Conservation (phyloP, 1,140 invertebrate species). For the Parapsyche elsis region DNA sequence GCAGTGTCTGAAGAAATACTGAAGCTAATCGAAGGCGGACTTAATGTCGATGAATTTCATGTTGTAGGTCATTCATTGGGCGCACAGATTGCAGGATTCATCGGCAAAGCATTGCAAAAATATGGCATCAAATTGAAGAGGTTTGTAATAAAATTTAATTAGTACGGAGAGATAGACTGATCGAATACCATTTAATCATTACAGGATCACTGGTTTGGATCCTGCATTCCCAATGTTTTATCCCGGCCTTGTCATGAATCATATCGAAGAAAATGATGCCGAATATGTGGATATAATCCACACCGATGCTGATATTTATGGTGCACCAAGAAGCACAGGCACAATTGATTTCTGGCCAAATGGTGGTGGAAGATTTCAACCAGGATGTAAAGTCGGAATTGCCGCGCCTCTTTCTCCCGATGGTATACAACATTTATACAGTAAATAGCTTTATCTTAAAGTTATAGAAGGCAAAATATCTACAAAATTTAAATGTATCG, state of each 20-base stretch:
- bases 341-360: conserved; percentile 75
- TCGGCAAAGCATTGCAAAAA: conserved; percentile 66
- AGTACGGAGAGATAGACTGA: not conserved
- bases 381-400: conserved; percentile 68
- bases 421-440: conserved; percentile 58
- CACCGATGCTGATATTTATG: conserved; percentile 73
- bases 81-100: conserved; percentile 77
- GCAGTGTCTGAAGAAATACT: conserved; percentile 59
- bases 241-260: conserved; percentile 66
- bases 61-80: conserved; percentile 82
- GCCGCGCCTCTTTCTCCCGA: conserved; percentile 64
- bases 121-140: conserved; percentile 59
- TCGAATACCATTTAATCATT: conserved; percentile 35
- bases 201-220: conserved; percentile 69
- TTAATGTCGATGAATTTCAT: conserved; percentile 68
- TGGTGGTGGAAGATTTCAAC: conserved; percentile 69
- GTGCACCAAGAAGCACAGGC: conserved; percentile 68
- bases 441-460: not conserved
- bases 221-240: conserved; percentile 73
- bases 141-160: conserved; percentile 46
- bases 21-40: conserved; percentile 59
- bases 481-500: conserved; percentile 44
- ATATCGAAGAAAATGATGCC: conserved; percentile 73
- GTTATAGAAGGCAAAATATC: not conserved
- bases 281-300: conserved; percentile 77